These are phyloP conservation scores for Chironex yamaguchii DNA, from an alignment of 30 jellyfish, hydroid and myxozoan species.

Conservation along the genomic window DNA sequence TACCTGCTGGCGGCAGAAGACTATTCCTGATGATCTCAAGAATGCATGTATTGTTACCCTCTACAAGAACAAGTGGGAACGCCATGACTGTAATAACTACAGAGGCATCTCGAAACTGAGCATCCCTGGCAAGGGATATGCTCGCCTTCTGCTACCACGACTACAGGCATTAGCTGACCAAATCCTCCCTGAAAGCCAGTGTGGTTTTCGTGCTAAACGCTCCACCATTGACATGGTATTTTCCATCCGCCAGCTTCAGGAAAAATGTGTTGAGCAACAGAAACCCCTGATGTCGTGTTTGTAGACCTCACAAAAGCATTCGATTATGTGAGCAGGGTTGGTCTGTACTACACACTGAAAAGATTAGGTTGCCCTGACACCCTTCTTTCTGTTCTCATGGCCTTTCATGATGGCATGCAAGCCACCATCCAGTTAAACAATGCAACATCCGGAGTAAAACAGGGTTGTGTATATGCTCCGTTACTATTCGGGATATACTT, in stretches of 20 bases:
- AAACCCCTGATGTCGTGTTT: not conserved
- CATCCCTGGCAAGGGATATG: constrained; percentile 16
- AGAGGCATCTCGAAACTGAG: constrained; percentile 12
- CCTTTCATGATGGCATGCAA: constrained; percentile 1
- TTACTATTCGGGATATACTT: not conserved
- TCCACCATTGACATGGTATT: constrained; percentile 17
- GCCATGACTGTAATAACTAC: not conserved
- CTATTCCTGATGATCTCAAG: not conserved
- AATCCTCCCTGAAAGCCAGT: constrained; percentile 40
- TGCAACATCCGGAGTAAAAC: not conserved
- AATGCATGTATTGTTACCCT: constrained; percentile 1
- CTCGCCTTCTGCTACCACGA: constrained; percentile 1
- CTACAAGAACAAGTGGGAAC: not conserved
- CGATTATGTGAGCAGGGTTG: not conserved
- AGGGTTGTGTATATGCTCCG: constrained; percentile 8
- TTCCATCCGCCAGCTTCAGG: constrained; percentile 22
- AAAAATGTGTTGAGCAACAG: constrained; percentile 23
- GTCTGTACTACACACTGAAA: too few species aligned
- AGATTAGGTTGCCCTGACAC: too few species aligned
- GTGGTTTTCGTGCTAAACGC: constrained; percentile 7
- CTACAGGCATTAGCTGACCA: constrained; percentile 10
- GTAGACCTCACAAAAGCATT: constrained; percentile 42
- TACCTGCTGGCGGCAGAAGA: constrained; percentile 4
- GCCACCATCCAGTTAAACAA: not conserved
- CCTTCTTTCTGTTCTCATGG: not conserved